Evolutionary conservation across 37 sponge, comb jelly and placozoan genomes (phyloP).

Genomic region (Beroe ovata): DNA sequence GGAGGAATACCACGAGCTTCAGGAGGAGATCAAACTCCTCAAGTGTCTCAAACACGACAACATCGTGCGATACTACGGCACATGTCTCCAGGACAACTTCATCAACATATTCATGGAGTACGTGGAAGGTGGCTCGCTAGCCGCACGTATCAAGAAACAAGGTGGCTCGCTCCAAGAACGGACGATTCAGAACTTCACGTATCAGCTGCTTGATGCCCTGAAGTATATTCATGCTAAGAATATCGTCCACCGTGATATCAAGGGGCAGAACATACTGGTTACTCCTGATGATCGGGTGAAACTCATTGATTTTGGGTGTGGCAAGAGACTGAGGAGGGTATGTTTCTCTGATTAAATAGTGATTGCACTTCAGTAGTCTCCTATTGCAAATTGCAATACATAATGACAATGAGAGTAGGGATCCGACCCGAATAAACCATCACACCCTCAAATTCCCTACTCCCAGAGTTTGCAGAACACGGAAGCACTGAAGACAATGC

Average conservation of each 20-base stretch:
- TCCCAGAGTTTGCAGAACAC: conserved; percentile 42
- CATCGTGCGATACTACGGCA: conserved; percentile 63
- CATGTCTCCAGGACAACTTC: conserved; percentile 35
- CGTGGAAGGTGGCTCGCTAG: conserved; percentile 44
- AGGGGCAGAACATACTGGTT: conserved; percentile 62
- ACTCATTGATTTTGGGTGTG: conserved; percentile 59
- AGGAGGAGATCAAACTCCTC: conserved; percentile 54
- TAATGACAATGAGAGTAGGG: too few species aligned
- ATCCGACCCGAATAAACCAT: too few species aligned
- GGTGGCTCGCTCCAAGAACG: not conserved
- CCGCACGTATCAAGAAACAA: conserved; percentile 30
- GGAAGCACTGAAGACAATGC: conserved; percentile 36
- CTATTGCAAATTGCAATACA: too few species aligned
- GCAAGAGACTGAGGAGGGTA: not conserved
- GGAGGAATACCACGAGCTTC: conserved; percentile 33
- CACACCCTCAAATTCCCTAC: not conserved
- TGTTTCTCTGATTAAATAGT: too few species aligned
- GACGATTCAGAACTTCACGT: conserved; percentile 44
- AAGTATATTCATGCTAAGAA: conserved; percentile 52
- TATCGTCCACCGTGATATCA: conserved; percentile 64
- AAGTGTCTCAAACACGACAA: conserved; percentile 65
- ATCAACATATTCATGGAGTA: conserved; percentile 66
- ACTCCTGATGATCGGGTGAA: conserved; percentile 26
- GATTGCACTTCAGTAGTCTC: too few species aligned
- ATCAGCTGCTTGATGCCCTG: conserved; percentile 12